phyloP scores from a whole-genome alignment of 2,797 vertebrate species.

The Psittacula derbiana region DNA sequence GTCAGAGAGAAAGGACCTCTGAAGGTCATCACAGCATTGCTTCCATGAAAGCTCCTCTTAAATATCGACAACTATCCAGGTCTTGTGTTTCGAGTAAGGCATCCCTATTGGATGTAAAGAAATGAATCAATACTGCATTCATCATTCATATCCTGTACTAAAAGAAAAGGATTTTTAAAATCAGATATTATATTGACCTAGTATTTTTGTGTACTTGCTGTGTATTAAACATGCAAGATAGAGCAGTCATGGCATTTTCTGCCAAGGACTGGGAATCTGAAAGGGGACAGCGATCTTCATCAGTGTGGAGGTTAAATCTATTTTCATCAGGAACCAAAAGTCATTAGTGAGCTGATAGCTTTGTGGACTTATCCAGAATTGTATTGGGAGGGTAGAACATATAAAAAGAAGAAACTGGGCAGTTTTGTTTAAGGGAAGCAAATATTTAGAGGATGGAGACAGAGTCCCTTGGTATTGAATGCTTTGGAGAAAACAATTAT shows the following conservation, averaged over 20 bases:
- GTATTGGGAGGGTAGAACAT: neutral
- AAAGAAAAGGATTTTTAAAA: conserved; percentile 43
- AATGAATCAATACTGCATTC: conserved; percentile 24
- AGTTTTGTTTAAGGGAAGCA: neutral
- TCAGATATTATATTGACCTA: conserved; percentile 4
- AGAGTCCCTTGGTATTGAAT: neutral
- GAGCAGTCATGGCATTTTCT: neutral
- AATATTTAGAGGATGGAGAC: neutral
- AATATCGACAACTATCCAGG: conserved; percentile 44
- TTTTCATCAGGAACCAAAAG: neutral
- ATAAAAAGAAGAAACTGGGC: neutral
- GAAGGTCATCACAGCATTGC: conserved; percentile 69
- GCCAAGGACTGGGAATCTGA: neutral
- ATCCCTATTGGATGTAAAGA: conserved; percentile 23
- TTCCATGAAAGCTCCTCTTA: conserved; percentile 52
- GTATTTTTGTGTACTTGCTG: neutral
- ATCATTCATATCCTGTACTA: conserved; percentile 39
- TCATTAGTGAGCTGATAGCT: neutral
- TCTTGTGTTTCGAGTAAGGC: conserved; percentile 41
- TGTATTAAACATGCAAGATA: neutral
- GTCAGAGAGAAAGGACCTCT: conserved; percentile 55
- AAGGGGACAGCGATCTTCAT: neutral
- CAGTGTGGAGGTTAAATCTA: neutral
- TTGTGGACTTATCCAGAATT: neutral
- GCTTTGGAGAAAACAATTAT: neutral